Conservation (phyloP, 1,140 invertebrate species). For the Chionoecetes opilio region DNA sequence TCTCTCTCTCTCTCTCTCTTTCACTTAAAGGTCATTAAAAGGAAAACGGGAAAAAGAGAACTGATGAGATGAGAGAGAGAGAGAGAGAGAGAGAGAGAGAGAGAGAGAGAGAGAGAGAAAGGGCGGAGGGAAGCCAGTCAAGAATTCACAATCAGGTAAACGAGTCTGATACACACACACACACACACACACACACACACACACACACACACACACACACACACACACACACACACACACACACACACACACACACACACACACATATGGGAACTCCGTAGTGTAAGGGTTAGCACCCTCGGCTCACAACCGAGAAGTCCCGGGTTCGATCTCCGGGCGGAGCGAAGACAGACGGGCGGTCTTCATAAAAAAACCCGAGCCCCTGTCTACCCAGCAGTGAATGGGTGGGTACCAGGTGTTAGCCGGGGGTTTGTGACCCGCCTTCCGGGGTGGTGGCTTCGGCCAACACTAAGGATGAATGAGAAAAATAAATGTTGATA, state of each 20-base stretch:
- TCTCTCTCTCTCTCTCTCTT: neutral
- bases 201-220: constrained; percentile 48
- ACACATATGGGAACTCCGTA: too few species aligned
- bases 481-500: neutral
- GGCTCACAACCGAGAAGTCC: too few species aligned
- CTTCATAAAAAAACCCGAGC: too few species aligned
- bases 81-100: neutral
- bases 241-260: constrained; percentile 37
- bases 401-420: too few species aligned
- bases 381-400: too few species aligned
- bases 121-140: neutral
- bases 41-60: neutral
- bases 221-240: constrained; percentile 50
- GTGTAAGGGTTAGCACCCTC: too few species aligned
- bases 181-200: constrained; percentile 52
- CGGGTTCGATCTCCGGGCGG: too few species aligned
- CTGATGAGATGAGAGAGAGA: neutral
- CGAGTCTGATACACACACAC: constrained; percentile 42
- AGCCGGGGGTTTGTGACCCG: too few species aligned
- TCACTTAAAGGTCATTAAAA: neutral
- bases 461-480: too few species aligned
- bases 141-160: too few species aligned
- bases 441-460: too few species aligned
- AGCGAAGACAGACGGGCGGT: too few species aligned
- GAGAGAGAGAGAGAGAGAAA: constrained; percentile 28